Evolutionary conservation across 2,888 invertebrate genomes (phyloP).

Genomic region (Teleiodes luculella): DNA sequence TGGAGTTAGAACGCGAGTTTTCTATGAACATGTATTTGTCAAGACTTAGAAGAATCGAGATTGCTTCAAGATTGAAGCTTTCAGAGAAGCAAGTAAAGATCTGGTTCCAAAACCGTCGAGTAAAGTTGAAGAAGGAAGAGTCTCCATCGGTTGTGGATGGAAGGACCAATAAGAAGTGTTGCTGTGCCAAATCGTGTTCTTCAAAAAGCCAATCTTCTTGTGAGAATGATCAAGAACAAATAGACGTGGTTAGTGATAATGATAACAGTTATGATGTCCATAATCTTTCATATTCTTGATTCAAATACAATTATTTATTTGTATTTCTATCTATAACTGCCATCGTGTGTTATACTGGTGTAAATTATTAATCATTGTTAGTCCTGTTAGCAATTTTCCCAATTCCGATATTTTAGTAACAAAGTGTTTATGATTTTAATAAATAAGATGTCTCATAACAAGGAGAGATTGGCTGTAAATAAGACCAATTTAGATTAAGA

Average conservation of each 20-base stretch:
- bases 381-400: too few relatives aligned
- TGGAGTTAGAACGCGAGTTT: constrained; percentile 94
- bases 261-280: constrained; percentile 55
- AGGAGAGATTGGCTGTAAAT: too few relatives aligned
- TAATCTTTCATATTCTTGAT: constrained; percentile 54
- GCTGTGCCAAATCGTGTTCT: constrained; percentile 50
- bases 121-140: constrained; percentile 95
- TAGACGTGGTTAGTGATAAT: constrained; percentile 69
- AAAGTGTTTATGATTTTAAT: not conserved
- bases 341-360: not conserved
- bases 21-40: constrained; percentile 94
- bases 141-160: constrained; percentile 68
- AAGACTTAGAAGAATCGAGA: constrained; percentile 92
- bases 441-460: not conserved
- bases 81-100: constrained; percentile 97
- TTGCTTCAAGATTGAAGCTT: constrained; percentile 90
- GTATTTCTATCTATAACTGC: not conserved
- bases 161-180: constrained; percentile 61
- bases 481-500: too few relatives aligned
- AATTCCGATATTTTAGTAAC: too few relatives aligned
- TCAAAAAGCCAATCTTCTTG: constrained; percentile 48
- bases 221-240: constrained; percentile 63
- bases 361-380: too few relatives aligned
- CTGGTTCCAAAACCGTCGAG: constrained; percentile 96
- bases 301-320: not conserved